Evolutionary conservation across 2,797 vertebrate species (phyloP), one percentile per base, ranked within the genome.

Genomic region (Melanotaenia maccullochi): DNA sequence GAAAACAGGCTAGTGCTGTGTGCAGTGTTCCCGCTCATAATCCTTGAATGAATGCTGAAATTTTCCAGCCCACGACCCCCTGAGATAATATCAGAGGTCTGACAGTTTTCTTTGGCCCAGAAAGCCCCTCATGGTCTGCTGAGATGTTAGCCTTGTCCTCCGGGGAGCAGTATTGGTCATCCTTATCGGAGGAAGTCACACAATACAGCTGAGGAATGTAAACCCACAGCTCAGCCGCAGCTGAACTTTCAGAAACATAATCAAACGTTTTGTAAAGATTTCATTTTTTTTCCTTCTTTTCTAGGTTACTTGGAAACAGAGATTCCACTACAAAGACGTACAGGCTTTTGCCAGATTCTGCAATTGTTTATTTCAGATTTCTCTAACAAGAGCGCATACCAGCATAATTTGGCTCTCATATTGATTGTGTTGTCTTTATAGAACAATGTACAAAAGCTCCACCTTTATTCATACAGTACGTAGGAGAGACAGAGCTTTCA

Each of bases 141-240:
- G 57, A 79, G 82, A 83, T 76, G 36, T 87, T 62, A 81, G 75
- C 40, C 20, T 47, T 32, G 56, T 78, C 65, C 72, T 79, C 65
- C 65, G 58, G 83, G 80, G 87, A 89, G 81, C 80, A 52, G 73
- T 78, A 73, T 65, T 63, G 68, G 69, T 78, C 65, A 47, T 82
- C 66, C 86, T 91, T 90, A 92, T 90, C 88, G 38, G 83, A 89
- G 89, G 88, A 92, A 91, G 90, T 88, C 85, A 81, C 86, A 91
- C 85, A 84, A 79, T 72, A 70, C 79, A 74, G 71, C 63, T 3
- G 40, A 83, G 83, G 88, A 93, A 93, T 92, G 85, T 85, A 89
- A 91, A 85, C 83, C 40, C 18, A 14, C 52, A 75, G 60, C 47
- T 73, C 56, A 58, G 70, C 71, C 73, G 73, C 74, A 75, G 82